Evolutionary conservation across 2,113 vertebrate species (phyloP), one percentile per base, ranked within the genome.

Genomic region (Mustela nigripes): DNA sequence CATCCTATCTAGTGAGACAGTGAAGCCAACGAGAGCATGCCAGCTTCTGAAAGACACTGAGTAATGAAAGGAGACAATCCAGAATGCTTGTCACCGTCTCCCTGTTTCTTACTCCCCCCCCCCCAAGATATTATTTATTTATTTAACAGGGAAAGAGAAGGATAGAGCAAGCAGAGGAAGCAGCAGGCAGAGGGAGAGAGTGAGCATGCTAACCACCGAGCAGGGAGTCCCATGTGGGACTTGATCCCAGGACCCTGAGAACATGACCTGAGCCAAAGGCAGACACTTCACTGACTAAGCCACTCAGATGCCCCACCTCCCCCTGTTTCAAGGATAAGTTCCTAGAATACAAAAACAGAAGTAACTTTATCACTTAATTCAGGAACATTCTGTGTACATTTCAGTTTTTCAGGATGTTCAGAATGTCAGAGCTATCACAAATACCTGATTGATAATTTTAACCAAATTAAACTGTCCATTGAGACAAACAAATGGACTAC

Each of bases 361-460:
- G 65, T 48, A 67, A 39, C 69, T 53, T 60, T 50, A 71, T 31
- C 60, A 67, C 60, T 94, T 62, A 42, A 69, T 92, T 83, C 33
- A 93, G 85, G 18, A 86, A 86, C 2, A 50, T 96, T 65, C 14
- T 18, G 19, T 53, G 74, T 50, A 58, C 19, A 45, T n/a, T 92
- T 95, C 24, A 62, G n/a, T 62, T 87, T 92, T 90, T 65, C 45
- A 48, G 2, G 31, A 39, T 78, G 33, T 73, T 19, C n/a, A 76
- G 6, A 48, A 21, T 73, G 16, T 91, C 48, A 91, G 45, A 26
- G 21, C 22, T 82, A 45, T 45, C 73, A 76, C 48, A 79, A 87
- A 48, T 74, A 92, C 36, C 85, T 91, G 60, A 91, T 21, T 73
- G 63, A 92, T 48, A n/a, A 36, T 94, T 97, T 81, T 92, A 80